A percentile compares a stretch with the other conserved stretches of the same genome.
Evolutionary conservation across 2,113 vertebrate genomes (phyloP).

Genomic region (Pungitius pungitius): DNA sequence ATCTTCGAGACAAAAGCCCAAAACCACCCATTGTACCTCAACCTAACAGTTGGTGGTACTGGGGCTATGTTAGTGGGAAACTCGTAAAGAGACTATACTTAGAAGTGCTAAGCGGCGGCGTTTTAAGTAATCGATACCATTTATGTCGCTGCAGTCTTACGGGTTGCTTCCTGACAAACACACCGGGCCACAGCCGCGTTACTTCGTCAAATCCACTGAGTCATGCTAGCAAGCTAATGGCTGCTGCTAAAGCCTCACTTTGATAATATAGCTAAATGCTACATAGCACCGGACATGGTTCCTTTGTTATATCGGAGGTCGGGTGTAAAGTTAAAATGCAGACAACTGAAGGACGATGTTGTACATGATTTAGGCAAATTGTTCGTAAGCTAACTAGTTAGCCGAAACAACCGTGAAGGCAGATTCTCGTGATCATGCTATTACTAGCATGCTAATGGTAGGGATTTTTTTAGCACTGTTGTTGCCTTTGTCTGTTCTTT

Average conservation of each 20-base stretch:
- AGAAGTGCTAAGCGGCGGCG: background rate
- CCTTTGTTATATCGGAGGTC: accelerated
- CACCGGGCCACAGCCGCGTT: constrained; percentile 82
- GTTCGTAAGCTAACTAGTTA: background rate
- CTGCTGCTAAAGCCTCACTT: background rate
- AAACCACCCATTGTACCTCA: background rate
- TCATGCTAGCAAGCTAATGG: constrained; percentile 80
- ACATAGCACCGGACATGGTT: accelerated
- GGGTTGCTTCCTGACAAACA: constrained; percentile 14
- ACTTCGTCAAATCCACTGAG: constrained; percentile 82
- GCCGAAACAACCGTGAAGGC: constrained; percentile 10
- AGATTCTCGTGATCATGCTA: constrained; percentile 25
- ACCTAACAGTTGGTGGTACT: background rate
- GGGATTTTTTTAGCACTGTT: background rate
- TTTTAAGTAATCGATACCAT: too few species aligned
- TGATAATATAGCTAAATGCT: background rate
- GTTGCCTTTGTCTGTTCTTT: constrained; percentile 37
- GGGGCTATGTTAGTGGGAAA: background rate
- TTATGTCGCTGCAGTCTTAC: background rate
- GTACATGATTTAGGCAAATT: accelerated
- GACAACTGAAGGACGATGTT: accelerated
- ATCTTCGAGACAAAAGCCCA: constrained; percentile 24
- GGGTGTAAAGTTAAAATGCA: accelerated
- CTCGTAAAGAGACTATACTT: background rate
- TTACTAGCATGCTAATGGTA: background rate